phyloP scores from a whole-genome alignment of 2,797 vertebrate species.

The Hybognathus amarus region DNA sequence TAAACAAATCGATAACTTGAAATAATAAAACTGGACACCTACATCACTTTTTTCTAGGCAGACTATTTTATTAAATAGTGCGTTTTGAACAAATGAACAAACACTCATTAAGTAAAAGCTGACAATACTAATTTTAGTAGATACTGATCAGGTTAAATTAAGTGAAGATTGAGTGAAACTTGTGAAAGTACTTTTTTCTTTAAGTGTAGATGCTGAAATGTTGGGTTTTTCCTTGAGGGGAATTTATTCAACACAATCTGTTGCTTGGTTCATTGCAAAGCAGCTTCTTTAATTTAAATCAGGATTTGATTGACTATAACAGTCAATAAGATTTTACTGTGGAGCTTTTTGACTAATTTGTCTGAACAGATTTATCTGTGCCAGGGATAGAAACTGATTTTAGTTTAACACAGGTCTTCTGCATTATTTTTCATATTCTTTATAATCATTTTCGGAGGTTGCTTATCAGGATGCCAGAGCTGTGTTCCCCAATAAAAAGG shows the following conservation, averaged over 20 bases:
- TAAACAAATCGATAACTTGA: no score
- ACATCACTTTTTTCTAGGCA: no score
- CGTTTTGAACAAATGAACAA: background rate
- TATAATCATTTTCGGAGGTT: background rate
- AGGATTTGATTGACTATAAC: background rate
- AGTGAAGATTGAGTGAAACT: background rate
- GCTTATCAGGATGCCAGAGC: background rate
- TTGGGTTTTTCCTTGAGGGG: background rate
- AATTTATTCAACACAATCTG: background rate
- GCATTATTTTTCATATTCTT: constrained; percentile 2
- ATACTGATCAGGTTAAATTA: background rate
- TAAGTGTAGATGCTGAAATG: background rate
- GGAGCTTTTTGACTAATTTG: background rate
- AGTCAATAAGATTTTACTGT: background rate
- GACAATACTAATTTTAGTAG: background rate
- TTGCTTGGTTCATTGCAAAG: background rate
- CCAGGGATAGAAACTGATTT: background rate
- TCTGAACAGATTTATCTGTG: background rate
- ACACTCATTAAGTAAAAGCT: background rate
- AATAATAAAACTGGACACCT: no score
- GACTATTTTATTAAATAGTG: no score
- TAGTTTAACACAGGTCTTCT: background rate
- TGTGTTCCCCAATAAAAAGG: constrained; percentile 5
- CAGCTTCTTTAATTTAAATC: background rate
- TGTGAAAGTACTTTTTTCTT: background rate